phyloP scores from a whole-genome alignment of 2,113 vertebrate genomes.

The Macquaria australasica region DNA sequence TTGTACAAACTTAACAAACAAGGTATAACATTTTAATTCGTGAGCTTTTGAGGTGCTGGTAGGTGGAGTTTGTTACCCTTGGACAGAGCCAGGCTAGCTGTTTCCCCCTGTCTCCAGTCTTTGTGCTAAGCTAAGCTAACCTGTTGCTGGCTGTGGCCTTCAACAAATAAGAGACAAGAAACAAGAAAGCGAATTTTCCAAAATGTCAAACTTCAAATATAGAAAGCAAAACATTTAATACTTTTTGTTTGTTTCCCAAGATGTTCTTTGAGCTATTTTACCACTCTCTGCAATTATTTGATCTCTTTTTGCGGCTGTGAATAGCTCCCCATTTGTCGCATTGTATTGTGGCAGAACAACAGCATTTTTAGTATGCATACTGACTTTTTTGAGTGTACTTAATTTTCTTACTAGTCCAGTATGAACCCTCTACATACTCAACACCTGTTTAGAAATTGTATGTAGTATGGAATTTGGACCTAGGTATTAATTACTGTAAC shows the following conservation, averaged over 20 bases:
- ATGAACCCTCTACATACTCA: background rate
- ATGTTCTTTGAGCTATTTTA: background rate
- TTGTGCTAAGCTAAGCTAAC: background rate
- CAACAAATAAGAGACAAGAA: background rate
- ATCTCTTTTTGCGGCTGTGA: background rate
- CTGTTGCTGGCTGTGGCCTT: background rate
- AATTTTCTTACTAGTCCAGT: background rate
- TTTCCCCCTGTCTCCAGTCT: background rate
- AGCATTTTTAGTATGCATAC: no score
- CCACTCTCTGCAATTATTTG: background rate
- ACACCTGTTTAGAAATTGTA: background rate
- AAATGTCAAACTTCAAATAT: background rate
- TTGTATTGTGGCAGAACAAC: background rate
- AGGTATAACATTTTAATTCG: background rate
- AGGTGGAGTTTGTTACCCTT: background rate
- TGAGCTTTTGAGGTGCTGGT: background rate
- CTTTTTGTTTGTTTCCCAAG: background rate
- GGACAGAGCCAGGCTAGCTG: background rate
- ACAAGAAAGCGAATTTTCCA: background rate
- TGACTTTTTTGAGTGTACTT: no score
- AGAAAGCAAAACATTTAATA: background rate
- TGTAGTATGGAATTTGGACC: no score
- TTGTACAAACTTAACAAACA: background rate
- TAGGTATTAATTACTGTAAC: no score
- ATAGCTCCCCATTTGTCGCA: background rate